These are phyloP conservation scores for Sapajus apella DNA, from an alignment of 2,113 vertebrate species.

Conservation along the genomic window DNA sequence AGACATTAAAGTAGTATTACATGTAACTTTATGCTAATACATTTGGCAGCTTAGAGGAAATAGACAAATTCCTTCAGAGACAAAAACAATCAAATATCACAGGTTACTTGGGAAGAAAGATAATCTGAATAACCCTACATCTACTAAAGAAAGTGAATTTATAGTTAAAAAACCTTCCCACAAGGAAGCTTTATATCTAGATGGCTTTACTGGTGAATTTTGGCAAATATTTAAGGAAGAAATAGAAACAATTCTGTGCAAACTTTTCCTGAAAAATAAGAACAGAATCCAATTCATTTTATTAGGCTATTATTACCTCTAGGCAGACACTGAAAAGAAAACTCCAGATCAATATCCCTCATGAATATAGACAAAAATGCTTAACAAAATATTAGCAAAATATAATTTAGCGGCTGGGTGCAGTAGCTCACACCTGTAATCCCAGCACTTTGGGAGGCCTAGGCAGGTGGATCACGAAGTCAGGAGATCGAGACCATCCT, in stretches of 20 bases:
- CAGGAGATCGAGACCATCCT: too few relatives aligned
- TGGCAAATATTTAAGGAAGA: background rate
- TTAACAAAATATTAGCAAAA: constrained; percentile 6
- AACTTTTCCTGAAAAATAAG: constrained; percentile 12
- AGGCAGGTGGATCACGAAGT: too few relatives aligned
- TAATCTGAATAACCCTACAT: background rate
- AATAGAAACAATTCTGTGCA: background rate
- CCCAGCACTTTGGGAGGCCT: too few relatives aligned
- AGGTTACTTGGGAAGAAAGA: background rate
- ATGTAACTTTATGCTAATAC: background rate
- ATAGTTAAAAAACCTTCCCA: background rate
- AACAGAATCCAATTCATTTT: background rate
- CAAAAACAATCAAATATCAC: background rate
- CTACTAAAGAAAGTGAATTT: background rate
- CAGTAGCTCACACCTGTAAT: too few relatives aligned
- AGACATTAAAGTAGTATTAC: background rate
- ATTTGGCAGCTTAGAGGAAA: constrained; percentile 30
- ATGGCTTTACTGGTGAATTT: background rate
- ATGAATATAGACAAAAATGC: background rate
- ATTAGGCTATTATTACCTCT: background rate
- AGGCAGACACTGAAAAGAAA: background rate
- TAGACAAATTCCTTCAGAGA: background rate
- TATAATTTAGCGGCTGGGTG: background rate
- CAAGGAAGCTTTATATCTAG: background rate
- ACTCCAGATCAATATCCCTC: background rate